These are phyloP conservation scores for Pseudoips prasinana DNA, from an alignment of 2,888 invertebrate genomes.

Conservation along the genomic window DNA sequence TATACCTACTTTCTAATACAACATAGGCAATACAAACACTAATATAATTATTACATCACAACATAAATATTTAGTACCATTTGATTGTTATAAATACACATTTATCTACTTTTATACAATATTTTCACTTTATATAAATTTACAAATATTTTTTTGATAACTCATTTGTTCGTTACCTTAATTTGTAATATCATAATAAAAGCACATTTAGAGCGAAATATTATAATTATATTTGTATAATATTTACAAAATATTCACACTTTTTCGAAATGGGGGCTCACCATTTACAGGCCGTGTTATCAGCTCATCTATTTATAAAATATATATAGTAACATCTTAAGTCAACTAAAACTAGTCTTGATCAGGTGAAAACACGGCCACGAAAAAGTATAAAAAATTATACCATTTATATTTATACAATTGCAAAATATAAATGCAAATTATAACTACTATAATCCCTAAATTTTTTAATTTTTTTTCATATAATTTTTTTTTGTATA, in stretches of 20 bases:
- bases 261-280: conserved; percentile 75
- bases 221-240: conserved; percentile 15
- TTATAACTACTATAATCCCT: conserved; percentile 19
- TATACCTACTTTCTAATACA: conserved; percentile 15
- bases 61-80: conserved; percentile 37
- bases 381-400: conserved; percentile 55
- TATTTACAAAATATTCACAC: conserved; percentile 48
- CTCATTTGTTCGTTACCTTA: conserved; percentile 17
- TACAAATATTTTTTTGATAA: conserved; percentile 26
- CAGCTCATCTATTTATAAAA: conserved; percentile 49
- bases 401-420: conserved; percentile 20
- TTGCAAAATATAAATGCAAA: conserved; percentile 27
- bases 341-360: conserved; percentile 23
- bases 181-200: conserved; percentile 23
- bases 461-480: conserved; percentile 1
- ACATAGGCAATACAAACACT: conserved; percentile 31
- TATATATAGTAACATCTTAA: conserved; percentile 15
- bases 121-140: conserved; percentile 31
- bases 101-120: conserved; percentile 31
- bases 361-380: conserved; percentile 56
- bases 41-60: conserved; percentile 29
- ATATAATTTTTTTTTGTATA: conserved; percentile 17
- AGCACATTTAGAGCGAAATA: conserved; percentile 28
- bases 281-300: conserved; percentile 57
- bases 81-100: conserved; percentile 31